Base-by-base conservation (phyloP, 2,113 vertebrate species). In the Heterotilapia buettikoferi region DNA sequence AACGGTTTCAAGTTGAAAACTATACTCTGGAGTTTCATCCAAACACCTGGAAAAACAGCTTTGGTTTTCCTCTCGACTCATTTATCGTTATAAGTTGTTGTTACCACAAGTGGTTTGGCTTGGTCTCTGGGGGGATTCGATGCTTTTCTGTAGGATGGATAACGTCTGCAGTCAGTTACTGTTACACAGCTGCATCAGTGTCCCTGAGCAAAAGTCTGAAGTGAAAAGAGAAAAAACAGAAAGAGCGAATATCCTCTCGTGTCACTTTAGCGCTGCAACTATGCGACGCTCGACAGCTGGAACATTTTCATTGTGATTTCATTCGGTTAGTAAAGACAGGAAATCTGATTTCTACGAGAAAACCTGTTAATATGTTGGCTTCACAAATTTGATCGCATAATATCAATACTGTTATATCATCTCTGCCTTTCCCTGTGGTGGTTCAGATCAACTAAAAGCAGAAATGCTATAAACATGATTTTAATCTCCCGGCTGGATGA, bases 1-100 rank as follows among this genome's bases (percentile, higher is more conserved):
- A 80, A 53, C 5, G 0, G 26, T 57, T 86, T 61, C 40, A 84
- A 86, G 86, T 61, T 36, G 83, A 91, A 85, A 80, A 80, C 68
- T 88, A 45, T 6, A 80, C 79, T n/a, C 71, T n/a, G 83, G 82
- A 88, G 87, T 90, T 84, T 54, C 5, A 29, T 89, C 88, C 86
- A 93, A 92, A 92, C 94, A 95, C 93, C 95, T 95, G 94, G 87
- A 93, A 92, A 91, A 92, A 91, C 92, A 90, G 89, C 88, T 90
- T 83, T 43, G 52, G 88, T 84, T 93, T 90, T 90, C 84, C 38
- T 92, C 84, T 54, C 26, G 1, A 33, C 88, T 89, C 88, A 61
- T 90, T 93, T 86, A 86, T 92, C 90, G 89, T 91, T 90, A 40
- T 89, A 93, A 85, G 87, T 88, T 86, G 91, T 89, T 92, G 89